phyloP scores from a whole-genome alignment of 1,140 invertebrate species.

The Drosophila murphyi region DNA sequence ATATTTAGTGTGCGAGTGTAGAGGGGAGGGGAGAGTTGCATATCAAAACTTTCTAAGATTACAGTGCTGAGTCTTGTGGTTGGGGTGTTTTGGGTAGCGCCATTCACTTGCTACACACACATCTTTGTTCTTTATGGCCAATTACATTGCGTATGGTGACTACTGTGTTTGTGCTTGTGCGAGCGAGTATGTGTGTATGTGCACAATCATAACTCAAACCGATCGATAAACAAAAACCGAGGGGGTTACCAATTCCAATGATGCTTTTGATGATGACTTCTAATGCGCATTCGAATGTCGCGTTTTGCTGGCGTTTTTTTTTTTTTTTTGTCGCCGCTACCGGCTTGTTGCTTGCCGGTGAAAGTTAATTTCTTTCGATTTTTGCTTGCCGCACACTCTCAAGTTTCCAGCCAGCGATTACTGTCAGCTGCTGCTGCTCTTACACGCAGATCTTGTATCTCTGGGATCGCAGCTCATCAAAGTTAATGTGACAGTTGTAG shows the following conservation, averaged over 20 bases:
- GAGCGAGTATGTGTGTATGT: not conserved
- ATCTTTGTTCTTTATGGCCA: constrained; percentile 14
- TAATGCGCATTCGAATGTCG: constrained; percentile 66
- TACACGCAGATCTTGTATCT: constrained; percentile 29
- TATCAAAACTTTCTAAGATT: constrained; percentile 42
- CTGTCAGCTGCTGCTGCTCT: constrained; percentile 56
- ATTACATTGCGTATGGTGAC: not conserved
- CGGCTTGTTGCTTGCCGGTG: constrained; percentile 46
- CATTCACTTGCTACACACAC: constrained; percentile 28
- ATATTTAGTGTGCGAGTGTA: not conserved
- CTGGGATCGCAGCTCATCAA: constrained; percentile 66
- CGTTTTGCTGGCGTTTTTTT: constrained; percentile 38
- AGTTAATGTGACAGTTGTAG: constrained; percentile 78
- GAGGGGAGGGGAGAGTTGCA: not conserved
- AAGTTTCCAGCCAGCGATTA: constrained; percentile 64
- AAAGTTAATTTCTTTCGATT: constrained; percentile 71
- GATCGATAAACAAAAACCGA: constrained; percentile 14
- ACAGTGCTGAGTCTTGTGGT: not conserved
- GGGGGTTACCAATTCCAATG: constrained; percentile 35
- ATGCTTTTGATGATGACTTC: constrained; percentile 56
- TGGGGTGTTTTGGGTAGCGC: constrained; percentile 3
- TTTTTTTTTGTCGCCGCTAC: constrained; percentile 32
- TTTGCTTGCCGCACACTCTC: constrained; percentile 57
- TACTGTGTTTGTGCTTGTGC: not conserved
- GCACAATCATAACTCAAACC: constrained; percentile 1